Base-by-base conservation (phyloP, 92 coral and sea anemone genomes). In the Porites divaricata region DNA sequence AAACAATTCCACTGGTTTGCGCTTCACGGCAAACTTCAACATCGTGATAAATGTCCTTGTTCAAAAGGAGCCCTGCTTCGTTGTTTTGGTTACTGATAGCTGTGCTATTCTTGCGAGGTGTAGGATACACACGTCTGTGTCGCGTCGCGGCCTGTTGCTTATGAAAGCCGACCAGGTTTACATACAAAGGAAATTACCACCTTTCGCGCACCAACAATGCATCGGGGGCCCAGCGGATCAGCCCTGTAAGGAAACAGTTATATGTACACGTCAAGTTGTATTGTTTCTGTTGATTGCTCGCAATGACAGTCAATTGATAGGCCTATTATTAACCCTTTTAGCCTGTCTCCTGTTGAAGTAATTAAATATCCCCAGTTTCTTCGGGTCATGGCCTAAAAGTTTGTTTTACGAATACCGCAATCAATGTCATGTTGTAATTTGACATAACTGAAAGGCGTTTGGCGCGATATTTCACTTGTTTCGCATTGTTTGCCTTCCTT, bases 1-100 rank as follows among this genome's bases (percentile, higher is more conserved):
- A 41, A 92, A 97, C 13, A 97, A 88, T 23, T 95, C 94, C 82
- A 83, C 85, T 1, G 98, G 90, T 57, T 94, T 97, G 28, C 98
- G 91, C 91, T 90, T 94, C 75, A 97, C 91, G 8, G 98, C 99
- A 72, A 97, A 97, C 74, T 97, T 97, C 73, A 97, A 80, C 99
- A 97, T 96, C 68, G 53, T 58, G 75, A 22, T 76, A 49, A 2
- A 10, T 9, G 21, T 56, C 53, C 45, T 63, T 17, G 20, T 1
- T 50, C 2, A 17, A 56, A 24, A n/a, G 11, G 25, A 80, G 68
- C 19, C 17, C 54, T 12, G 59, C 57, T 58, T 49, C 23, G 63
- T 50, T 41, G 74, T 15, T 70, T 54, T 28, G 63, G 28, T 25
- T 6, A 13, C 59, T 11, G 12, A 52, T 35, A 51, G 25, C 41